Base-by-base conservation (phyloP, 2,113 vertebrate species). In the Hippocampus mohnikei region DNA sequence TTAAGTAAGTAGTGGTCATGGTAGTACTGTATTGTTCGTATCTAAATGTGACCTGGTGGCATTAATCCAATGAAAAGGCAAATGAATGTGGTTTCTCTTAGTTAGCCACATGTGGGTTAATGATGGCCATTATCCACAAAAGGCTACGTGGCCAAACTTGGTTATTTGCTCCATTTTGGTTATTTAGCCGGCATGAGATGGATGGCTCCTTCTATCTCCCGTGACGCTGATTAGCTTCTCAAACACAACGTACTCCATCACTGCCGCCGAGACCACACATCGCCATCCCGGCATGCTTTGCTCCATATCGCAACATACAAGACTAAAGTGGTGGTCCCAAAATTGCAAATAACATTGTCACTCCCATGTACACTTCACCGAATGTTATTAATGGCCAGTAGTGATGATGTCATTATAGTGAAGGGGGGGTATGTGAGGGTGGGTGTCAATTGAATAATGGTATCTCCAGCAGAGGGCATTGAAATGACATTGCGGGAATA, bases 241-340 rank as follows among this genome's bases (percentile, higher is more conserved):
- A 96, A 98, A 95, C 94, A 96, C 95, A 96, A 96, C 93, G 93
- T 93, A 94, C 95, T 98, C 95, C 94, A 97, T 98, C 96, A 97
- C 92, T 91, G 91, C 93, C 37, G 40, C 11, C 27, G 4, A 33
- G 27, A 60, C 27, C 40, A 25, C n/a, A 15, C 21, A 23, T 44
- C 42, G 13, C 41, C 27, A 65, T 65, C 41, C 23, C 63, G 46
- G 42, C 42, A 48, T 46, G 63, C 42, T 65, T 65, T 46, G 63
- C 63, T 27, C 15, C 62, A 23, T 12, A 41, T n/a, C 21, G 20
- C 15, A 20, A 20, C 58, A 33, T 20, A 10, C 16, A 18, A 29
- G 15, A 20, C 58, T 20, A 33, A 33, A 60, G 56, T 29, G 15
- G 56, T 16, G 56, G 56, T 16, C 5, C 1, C 16, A 59, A 59